phyloP scores from a whole-genome alignment of 2,888 invertebrate species.

The Epirrhoe alternata region DNA sequence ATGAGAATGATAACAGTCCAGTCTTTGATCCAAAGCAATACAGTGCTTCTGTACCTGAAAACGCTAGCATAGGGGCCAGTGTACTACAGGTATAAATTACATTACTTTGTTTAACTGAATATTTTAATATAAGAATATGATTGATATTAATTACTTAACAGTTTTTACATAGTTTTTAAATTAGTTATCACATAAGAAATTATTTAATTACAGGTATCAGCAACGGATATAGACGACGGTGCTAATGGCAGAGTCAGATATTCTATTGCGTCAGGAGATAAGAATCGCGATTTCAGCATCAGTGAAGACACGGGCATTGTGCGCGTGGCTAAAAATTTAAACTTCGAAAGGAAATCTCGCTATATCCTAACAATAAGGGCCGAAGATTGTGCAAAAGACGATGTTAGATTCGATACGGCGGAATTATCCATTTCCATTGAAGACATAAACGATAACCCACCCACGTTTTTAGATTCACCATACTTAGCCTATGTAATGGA shows the following conservation, averaged over 20 bases:
- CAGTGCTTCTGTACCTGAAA: slow-evolving; percentile 95
- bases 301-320: slow-evolving; percentile 96
- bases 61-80: slow-evolving; percentile 96
- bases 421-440: slow-evolving; percentile 93
- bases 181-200: not conserved
- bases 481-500: slow-evolving; percentile 97
- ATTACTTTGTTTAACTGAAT: too few species aligned
- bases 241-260: slow-evolving; percentile 96
- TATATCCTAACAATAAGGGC: slow-evolving; percentile 94
- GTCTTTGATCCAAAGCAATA: slow-evolving; percentile 95
- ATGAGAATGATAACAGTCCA: slow-evolving; percentile 96
- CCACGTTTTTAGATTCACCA: slow-evolving; percentile 97
- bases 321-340: slow-evolving; percentile 95
- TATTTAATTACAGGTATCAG: slow-evolving; percentile 88
- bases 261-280: slow-evolving; percentile 94
- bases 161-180: too few species aligned
- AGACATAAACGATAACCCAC: slow-evolving; percentile 97
- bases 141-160: too few species aligned
- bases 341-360: slow-evolving; percentile 95
- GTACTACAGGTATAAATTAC: slow-evolving; percentile 89
- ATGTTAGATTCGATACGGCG: slow-evolving; percentile 90
- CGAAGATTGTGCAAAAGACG: slow-evolving; percentile 93
- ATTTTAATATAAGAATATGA: too few species aligned
- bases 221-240: slow-evolving; percentile 95
- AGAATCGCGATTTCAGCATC: slow-evolving; percentile 95